A percentile compares a stretch with the other conserved stretches of the same genome.
phyloP scores from a whole-genome alignment of 2,888 invertebrate genomes.

The Papilio protenor region DNA sequence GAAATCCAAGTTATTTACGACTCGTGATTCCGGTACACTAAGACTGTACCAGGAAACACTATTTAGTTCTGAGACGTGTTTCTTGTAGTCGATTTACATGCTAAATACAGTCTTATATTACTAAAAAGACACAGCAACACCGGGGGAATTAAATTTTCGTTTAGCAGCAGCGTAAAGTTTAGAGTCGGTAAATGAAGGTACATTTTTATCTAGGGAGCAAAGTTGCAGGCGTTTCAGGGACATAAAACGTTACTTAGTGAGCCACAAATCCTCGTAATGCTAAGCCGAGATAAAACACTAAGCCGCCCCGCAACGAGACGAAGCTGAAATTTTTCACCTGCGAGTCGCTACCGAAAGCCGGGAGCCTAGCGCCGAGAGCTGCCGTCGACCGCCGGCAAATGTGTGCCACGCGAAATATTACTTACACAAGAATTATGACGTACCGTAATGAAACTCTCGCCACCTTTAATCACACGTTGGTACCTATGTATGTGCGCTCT shows the following conservation, averaged over 20 bases:
- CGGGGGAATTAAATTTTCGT: constrained; percentile 19
- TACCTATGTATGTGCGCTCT: constrained; percentile 28
- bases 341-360: constrained; percentile 53
- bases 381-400: constrained; percentile 55
- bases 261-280: constrained; percentile 83
- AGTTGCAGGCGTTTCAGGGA: constrained; percentile 76
- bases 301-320: constrained; percentile 76
- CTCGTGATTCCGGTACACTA: constrained; percentile 70
- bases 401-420: constrained; percentile 76
- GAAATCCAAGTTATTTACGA: constrained; percentile 77
- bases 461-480: constrained; percentile 60
- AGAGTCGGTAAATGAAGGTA: constrained; percentile 55
- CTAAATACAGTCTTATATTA: constrained; percentile 32
- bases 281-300: constrained; percentile 84
- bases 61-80: constrained; percentile 60
- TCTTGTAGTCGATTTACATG: constrained; percentile 48
- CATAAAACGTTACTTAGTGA: constrained; percentile 84
- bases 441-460: constrained; percentile 74
- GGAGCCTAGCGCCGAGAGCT: constrained; percentile 42
- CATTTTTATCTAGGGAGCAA: constrained; percentile 76
- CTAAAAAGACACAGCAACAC: constrained; percentile 1
- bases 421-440: constrained; percentile 78
- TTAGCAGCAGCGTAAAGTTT: constrained; percentile 18
- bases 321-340: constrained; percentile 82
- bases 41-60: constrained; percentile 68